These are phyloP conservation scores for Callipepla californica DNA, from an alignment of 2,113 vertebrate genomes.

Conservation along the genomic window DNA sequence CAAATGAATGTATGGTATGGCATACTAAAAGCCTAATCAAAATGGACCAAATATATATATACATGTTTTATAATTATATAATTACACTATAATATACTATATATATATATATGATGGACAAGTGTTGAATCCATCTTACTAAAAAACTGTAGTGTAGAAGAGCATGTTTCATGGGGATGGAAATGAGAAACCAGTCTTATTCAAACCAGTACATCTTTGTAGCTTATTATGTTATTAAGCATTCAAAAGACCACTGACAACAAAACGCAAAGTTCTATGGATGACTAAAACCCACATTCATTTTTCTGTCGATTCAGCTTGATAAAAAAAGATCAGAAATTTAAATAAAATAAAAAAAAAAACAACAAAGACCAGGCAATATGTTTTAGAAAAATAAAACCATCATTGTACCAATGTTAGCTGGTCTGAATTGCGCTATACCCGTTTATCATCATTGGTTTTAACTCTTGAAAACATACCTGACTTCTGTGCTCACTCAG, in stretches of 20 bases:
- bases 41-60: neutral
- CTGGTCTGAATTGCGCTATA: neutral
- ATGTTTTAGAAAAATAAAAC: neutral
- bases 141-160: neutral
- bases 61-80: no score
- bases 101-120: no score
- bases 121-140: neutral
- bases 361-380: neutral
- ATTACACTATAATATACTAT: no score
- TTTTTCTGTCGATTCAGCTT: neutral
- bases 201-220: neutral
- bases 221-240: neutral
- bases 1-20: neutral
- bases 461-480: neutral
- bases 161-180: neutral
- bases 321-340: neutral
- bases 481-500: neutral
- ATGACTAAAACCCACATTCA: neutral
- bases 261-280: neutral
- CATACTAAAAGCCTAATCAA: neutral
- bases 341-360: neutral
- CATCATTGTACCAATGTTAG: neutral
- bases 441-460: neutral
- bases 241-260: neutral
- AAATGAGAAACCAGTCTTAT: neutral